Percentiles rank a stretch among this genome's conserved stretches.
These are phyloP conservation scores for Cryptoprocta ferox DNA, from an alignment of 2,797 vertebrate genomes.

Conservation along the genomic window DNA sequence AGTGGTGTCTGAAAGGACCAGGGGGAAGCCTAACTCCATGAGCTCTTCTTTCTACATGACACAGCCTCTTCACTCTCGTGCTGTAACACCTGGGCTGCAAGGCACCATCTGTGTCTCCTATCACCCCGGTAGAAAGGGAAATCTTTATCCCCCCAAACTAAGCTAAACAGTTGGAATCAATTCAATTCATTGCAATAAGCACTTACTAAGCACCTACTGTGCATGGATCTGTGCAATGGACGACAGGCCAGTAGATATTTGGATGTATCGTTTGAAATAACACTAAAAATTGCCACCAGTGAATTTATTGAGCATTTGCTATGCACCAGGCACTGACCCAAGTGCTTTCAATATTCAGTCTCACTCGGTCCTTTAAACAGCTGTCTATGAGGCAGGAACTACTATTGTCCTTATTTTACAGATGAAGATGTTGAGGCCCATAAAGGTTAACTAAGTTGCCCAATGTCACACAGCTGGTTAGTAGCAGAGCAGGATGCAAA, in stretches of 20 bases:
- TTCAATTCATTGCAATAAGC: background rate
- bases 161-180: background rate
- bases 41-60: background rate
- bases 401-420: conserved; percentile 12
- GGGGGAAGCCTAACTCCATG: background rate
- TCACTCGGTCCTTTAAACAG: background rate
- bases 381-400: background rate
- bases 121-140: background rate
- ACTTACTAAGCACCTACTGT: background rate
- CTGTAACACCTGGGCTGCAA: background rate
- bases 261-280: conserved; percentile 19
- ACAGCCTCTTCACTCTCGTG: background rate
- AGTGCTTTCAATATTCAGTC: background rate
- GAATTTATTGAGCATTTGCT: conserved; percentile 21
- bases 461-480: conserved; percentile 74
- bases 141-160: background rate
- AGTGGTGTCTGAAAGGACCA: background rate
- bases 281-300: background rate
- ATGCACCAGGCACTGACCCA: background rate
- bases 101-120: background rate
- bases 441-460: conserved; percentile 66
- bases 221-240: background rate
- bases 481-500: conserved; percentile 48
- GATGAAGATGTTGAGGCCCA: conserved; percentile 34
- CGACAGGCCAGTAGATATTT: background rate